phyloP scores from a whole-genome alignment of 2,797 vertebrate genomes.

The Sebastes minor region DNA sequence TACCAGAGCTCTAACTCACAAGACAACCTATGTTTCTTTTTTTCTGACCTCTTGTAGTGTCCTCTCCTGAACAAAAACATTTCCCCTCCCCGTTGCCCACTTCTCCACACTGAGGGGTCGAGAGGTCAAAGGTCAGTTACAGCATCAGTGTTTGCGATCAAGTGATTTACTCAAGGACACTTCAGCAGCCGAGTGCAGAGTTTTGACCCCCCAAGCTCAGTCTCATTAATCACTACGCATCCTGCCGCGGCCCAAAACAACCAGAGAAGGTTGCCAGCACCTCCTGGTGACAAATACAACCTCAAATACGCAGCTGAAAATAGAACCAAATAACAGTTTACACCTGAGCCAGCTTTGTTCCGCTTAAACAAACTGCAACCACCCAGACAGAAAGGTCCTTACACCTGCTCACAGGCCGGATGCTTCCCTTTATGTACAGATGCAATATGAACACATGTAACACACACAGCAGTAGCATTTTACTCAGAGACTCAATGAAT shows the following conservation, averaged over 20 bases:
- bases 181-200: slow-evolving; percentile 8
- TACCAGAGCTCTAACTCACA: neutral
- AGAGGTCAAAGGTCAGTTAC: slow-evolving; percentile 22
- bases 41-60: neutral
- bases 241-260: slow-evolving; percentile 4
- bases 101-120: neutral
- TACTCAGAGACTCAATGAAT: slow-evolving; percentile 66
- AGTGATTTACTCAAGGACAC: slow-evolving; percentile 32
- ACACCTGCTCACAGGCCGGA: neutral
- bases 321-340: neutral
- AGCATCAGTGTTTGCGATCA: slow-evolving; percentile 23
- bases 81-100: too few relatives aligned
- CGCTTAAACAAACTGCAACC: neutral
- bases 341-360: neutral
- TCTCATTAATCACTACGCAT: slow-evolving; percentile 47
- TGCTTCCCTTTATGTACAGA: slow-evolving; percentile 41
- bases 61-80: neutral
- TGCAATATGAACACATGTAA: slow-evolving; percentile 33
- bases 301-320: neutral
- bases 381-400: neutral
- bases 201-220: slow-evolving; percentile 2
- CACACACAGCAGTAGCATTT: slow-evolving; percentile 55
- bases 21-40: neutral
- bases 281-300: neutral
- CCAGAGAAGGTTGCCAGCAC: neutral